Evolutionary conservation across 2,888 invertebrate genomes (phyloP), one percentile per base, ranked within the genome.

Genomic region (Linhomoeus sp.): DNA sequence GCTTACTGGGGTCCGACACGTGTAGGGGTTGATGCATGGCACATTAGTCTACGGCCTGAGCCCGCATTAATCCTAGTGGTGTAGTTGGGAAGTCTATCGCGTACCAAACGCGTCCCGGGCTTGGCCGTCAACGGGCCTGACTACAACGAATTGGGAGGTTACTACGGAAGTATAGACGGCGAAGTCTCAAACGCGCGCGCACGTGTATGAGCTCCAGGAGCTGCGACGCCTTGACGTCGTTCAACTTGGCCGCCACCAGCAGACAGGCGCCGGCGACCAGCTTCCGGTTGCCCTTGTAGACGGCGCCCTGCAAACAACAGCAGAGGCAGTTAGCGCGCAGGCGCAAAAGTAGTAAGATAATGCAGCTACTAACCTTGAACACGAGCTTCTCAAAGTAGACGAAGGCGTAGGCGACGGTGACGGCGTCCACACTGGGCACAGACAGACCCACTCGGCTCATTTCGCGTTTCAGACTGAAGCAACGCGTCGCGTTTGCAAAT

Each of bases 361-460:
- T 9, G 29, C 7, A 9, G 29, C 39, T 24, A 29, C 25, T 41
- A n/a, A 67, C 69, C 54, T 81, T 81, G 45, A 90, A 72, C 56
- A 94, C 87, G 46, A 94, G 72, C 66, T 88, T 88, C 67, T 97
- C 94, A 68, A 92, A 94, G 70, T 87, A 94, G n/a, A 92, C 92
- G 64, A 87, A 92, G 0, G 90, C 83, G 66, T 88, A 87, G 20
- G 94, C 90, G 20, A 94, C 82, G 1, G 86, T 86, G 51, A 90
- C 72, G 50, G 88, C 71, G 70, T 94, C 92, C 17, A 72, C 57
- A 49, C 80, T 78, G 57, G 76, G 77, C 66, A 86, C 56, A 3
- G 25, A 20, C 23, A 36, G 33, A 14, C 52, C 51, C 1, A 57
- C 41, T n/a, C 45, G 40, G 1, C 49, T 39, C 84, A 94, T 85